Conservation (phyloP, 2,888 invertebrate species). For the Megamerina dolium region DNA sequence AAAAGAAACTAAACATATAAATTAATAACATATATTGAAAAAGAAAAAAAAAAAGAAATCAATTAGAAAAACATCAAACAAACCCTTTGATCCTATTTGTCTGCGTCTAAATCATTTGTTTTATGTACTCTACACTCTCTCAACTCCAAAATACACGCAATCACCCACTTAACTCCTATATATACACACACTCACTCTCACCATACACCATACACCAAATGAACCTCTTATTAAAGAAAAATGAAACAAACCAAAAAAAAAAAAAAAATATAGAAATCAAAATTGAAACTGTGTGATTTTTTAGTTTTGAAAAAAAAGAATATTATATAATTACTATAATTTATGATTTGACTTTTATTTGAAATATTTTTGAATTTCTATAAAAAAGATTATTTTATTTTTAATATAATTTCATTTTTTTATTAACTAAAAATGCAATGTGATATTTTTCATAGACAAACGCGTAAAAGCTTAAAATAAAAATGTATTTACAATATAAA, state of each 20-base stretch:
- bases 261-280: not conserved
- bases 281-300: too few relatives aligned
- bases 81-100: constrained; percentile 58
- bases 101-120: constrained; percentile 75
- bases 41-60: constrained; percentile 23
- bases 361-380: too few relatives aligned
- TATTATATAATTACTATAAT: too few relatives aligned
- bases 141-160: constrained; percentile 23
- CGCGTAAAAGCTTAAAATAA: too few relatives aligned
- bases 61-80: constrained; percentile 18
- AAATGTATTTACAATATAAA: too few relatives aligned
- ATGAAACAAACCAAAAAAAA: not conserved
- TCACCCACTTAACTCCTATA: constrained; percentile 35
- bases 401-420: too few relatives aligned
- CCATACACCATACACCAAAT: constrained; percentile 15
- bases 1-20: constrained; percentile 14
- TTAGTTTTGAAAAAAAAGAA: too few relatives aligned
- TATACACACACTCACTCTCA: constrained; percentile 24
- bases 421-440: too few relatives aligned
- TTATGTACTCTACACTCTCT: constrained; percentile 41
- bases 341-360: too few relatives aligned
- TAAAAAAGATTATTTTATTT: too few relatives aligned
- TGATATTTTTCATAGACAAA: too few relatives aligned
- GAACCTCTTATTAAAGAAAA: not conserved
- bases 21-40: constrained; percentile 19